Evolutionary conservation across 2,113 vertebrate species (phyloP), one percentile per base, ranked within the genome.

Genomic region (Echinops telfairi): DNA sequence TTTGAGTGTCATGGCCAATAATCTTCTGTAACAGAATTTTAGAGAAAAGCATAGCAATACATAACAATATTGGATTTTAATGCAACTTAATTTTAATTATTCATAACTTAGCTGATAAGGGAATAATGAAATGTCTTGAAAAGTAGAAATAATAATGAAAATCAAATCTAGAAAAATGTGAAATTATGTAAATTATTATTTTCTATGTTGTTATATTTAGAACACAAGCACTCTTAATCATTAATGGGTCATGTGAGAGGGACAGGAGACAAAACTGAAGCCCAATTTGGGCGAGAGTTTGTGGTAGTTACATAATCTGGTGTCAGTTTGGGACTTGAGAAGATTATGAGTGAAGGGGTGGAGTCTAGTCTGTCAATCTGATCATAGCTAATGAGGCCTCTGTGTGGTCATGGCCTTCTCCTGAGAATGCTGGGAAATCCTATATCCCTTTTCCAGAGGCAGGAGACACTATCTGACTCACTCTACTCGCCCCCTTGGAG

Each of bases 81-180:
- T 62, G 9, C 16, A 14, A 33, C 2, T 40, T 20, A 10, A 53
- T 53, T 14, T 83, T 83, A 38, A 27, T 27, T 83, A 95, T 64
- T 68, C 8, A 78, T 64, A 1, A 9, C 31, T 77, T 71, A 77
- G 25, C 6, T 27, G 5, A 4, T 73, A 11, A 88, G 82, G 31
- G 92, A 76, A 71, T 78, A 76, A 76, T 14, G 10, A 4, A 79
- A 76, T 23, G 80, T 12, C 78, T 88, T 92, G 31, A 88, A 93
- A 36, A 38, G 27, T 15, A 75, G 27, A 85, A 92, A 57, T 83
- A 78, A 58, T 17, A 40, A 47, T 19, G 27, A 29, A 92, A 88
- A 1, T 4, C 4, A 68, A n/a, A 66, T 92, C 17, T 20, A 70
- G 58, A 92, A 70, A 70, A 53, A 53, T 53, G 10, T 53, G 47